Conservation (phyloP, 2,888 invertebrate genomes). For the Spialia ferax region DNA sequence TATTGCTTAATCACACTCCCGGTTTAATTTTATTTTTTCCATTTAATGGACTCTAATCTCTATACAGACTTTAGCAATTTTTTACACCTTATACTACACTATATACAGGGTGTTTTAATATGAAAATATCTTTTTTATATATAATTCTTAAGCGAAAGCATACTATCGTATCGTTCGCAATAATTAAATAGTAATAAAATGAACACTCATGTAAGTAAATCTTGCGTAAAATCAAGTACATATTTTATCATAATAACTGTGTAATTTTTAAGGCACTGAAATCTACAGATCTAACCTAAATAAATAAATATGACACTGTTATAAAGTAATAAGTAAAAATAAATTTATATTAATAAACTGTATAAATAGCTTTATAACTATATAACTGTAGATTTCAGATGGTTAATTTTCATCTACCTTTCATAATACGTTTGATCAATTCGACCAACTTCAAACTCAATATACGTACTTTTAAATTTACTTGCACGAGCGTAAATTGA, state of each 20-base stretch:
- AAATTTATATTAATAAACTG: background rate
- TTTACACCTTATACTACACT: slow-evolving; percentile 72
- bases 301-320: slow-evolving; percentile 16
- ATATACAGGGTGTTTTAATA: slow-evolving; percentile 68
- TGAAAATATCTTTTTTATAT: slow-evolving; percentile 55
- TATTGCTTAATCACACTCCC: slow-evolving; percentile 54
- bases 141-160: slow-evolving; percentile 24
- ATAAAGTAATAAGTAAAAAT: slow-evolving; percentile 5
- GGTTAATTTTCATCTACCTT: background rate
- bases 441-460: background rate
- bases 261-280: background rate
- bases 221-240: too few relatives aligned
- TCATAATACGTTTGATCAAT: background rate
- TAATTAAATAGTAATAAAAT: slow-evolving; percentile 11
- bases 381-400: background rate
- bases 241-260: too few relatives aligned
- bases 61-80: slow-evolving; percentile 63
- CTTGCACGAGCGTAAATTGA: slow-evolving; percentile 19
- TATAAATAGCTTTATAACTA: background rate
- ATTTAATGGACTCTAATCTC: slow-evolving; percentile 45
- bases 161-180: slow-evolving; percentile 25
- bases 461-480: background rate
- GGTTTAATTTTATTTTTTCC: background rate
- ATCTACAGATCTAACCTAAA: slow-evolving; percentile 1
- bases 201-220: slow-evolving; percentile 24